Base-by-base conservation (phyloP, 2,113 vertebrate species). In the Meriones unguiculatus region DNA sequence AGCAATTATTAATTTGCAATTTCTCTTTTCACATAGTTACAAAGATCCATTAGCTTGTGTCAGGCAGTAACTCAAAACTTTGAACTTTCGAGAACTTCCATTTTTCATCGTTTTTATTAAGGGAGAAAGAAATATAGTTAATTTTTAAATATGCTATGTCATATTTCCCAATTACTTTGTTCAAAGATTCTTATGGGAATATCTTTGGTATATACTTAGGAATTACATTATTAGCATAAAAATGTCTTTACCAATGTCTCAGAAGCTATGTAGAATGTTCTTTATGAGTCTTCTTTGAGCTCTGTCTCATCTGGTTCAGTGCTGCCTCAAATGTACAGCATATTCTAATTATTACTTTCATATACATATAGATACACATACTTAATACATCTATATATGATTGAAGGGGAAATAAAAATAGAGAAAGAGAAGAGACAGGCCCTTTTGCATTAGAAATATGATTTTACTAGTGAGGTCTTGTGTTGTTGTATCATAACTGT, bases 1-100 rank as follows among this genome's bases (percentile, higher is more conserved):
- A 89, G 30, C 12, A 77, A 77, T 70, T 90, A 81, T 65, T 18
- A 82, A 50, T 65, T 95, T 87, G 10, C 12, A 87, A 54, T 90
- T 62, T 18, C 4, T 14, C 13, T 65, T 89, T 50, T 24, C 7
- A 28, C 2, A 59, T 7, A 82, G 6, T 35, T 72, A 18, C 25
- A 46, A 52, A 9, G 7, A 73, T 50, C 9, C 25, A 46, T 35
- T 80, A 38, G 14, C 92, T 80, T 80, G 11, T 95, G 46, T 15
- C 14, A 70, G 20, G 20, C 13, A 54, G 20, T 62, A 69, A 94
- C 17, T n/a, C 28, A 6, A 59, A 94, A 81, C 38, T 81, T 18
- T 87, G 12, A 81, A 28, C 57, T 75, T 4, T 72, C 72, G 67
- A 90, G 4, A 90, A 65, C 6, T 87, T 65, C 67, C 46, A 46